These are phyloP conservation scores for Galeopsomyia nigrocyanea DNA, from an alignment of 2,888 invertebrate genomes.

Conservation along the genomic window DNA sequence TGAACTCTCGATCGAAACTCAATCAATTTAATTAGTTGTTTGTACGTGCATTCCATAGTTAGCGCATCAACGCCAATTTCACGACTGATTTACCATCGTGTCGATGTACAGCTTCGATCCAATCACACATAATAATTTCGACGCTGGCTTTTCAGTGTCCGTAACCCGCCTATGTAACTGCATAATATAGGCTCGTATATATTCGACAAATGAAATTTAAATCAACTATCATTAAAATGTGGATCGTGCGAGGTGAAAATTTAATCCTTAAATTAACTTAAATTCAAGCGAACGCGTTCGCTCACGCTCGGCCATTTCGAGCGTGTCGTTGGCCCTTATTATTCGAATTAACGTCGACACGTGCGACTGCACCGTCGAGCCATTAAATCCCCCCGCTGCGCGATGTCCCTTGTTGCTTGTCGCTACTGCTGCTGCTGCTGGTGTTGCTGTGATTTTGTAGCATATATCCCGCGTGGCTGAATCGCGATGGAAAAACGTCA, in stretches of 20 bases:
- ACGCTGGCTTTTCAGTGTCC: no score
- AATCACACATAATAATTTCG: no score
- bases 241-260: constrained; percentile 9
- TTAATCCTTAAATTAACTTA: constrained; percentile 43
- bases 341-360: constrained; percentile 40
- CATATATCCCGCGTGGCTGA: neutral
- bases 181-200: no score
- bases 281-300: neutral
- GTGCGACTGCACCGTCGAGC: neutral
- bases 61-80: no score
- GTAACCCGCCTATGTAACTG: no score
- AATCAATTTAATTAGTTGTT: no score
- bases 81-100: no score
- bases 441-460: neutral
- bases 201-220: constrained; percentile 31
- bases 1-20: no score
- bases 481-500: constrained; percentile 18
- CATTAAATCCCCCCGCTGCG: constrained; percentile 18
- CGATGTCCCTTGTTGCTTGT: neutral
- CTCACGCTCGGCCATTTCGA: constrained; percentile 9
- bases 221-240: constrained; percentile 13
- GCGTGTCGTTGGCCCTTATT: constrained; percentile 32
- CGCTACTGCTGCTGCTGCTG: neutral
- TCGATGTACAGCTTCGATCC: no score
- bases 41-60: no score